Evolutionary conservation across 1,140 invertebrate genomes (phyloP).

Genomic region (Cecropterus lyciades): DNA sequence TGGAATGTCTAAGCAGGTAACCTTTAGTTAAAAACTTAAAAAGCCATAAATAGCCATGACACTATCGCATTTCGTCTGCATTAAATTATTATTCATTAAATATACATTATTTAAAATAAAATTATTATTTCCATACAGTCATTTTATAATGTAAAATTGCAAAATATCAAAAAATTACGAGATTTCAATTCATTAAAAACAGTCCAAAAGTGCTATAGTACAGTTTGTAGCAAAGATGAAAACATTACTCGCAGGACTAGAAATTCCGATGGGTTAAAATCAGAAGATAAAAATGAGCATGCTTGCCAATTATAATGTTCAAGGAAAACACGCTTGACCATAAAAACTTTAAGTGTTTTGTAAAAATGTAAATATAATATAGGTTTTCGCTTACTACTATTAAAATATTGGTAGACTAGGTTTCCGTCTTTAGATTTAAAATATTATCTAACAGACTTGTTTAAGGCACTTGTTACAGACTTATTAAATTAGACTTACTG

Average conservation of each 20-base stretch:
- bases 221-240: not conserved
- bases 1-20: constrained; percentile 6
- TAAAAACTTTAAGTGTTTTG: not conserved
- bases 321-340: no score
- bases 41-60: constrained; percentile 5
- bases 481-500: not conserved
- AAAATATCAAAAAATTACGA: not conserved
- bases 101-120: no score
- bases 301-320: no score
- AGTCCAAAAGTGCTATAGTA: not conserved
- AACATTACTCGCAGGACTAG: constrained; percentile 14
- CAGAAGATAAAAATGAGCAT: no score
- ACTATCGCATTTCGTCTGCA: not conserved
- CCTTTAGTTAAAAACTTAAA: constrained; percentile 5
- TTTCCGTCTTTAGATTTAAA: constrained; percentile 20
- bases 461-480: constrained; percentile 12
- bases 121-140: not conserved
- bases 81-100: not conserved
- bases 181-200: not conserved
- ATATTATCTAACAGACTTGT: constrained; percentile 22
- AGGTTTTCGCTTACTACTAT: constrained; percentile 5
- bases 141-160: not conserved
- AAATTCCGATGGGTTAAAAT: constrained; percentile 11
- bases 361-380: constrained; percentile 14
- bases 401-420: constrained; percentile 23